Evolutionary conservation across 2,888 invertebrate species (phyloP), one percentile per base, ranked within the genome.

Genomic region (Erebia ligea): DNA sequence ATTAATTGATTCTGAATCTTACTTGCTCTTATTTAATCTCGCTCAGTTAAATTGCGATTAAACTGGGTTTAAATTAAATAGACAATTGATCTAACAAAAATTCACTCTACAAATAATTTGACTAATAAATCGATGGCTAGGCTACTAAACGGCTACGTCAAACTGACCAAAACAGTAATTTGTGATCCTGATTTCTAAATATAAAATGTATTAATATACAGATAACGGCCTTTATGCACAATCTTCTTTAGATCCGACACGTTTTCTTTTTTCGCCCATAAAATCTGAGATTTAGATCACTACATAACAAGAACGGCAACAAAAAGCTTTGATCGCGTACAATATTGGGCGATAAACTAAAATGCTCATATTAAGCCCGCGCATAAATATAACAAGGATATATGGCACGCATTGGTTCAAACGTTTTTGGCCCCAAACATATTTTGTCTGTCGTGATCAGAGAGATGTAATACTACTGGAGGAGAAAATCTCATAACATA

Each of bases 401-500:
- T 88, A 88, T 86, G 83, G 80, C 81, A 82, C 81, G 84, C 77
- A 73, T 80, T 79, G 81, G 86, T 84, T 79, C 85, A 82, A 86
- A 91, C 90, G 89, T 86, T 89, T 91, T 88, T 67, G 86, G 79
- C 87, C 84, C 84, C 85, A 86, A 91, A 92, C 90, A 90, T n/a
- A n/a, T n/a, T 92, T 91, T 87, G 91, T 92, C 91, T 90, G 89
- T 88, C 88, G 88, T 86, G 54, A n/a, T n/a, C 15, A 6, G 50
- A 50, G 50, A 50, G 50, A 50, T 50, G 50, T 50, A 2, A 50
- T n/a, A n/a, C 15, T 50, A 50, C 13, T 45, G 15, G 50, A 50
- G 50, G 15, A 50, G 50, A 4, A 50, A n/a, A 13, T 8, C n/a
- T 50, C 50, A 50, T n/a, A 34, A 15, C 15, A 48, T 45, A 13